Evolutionary conservation across 1,140 invertebrate genomes (phyloP).

Genomic region (Diachasma alloeum): DNA sequence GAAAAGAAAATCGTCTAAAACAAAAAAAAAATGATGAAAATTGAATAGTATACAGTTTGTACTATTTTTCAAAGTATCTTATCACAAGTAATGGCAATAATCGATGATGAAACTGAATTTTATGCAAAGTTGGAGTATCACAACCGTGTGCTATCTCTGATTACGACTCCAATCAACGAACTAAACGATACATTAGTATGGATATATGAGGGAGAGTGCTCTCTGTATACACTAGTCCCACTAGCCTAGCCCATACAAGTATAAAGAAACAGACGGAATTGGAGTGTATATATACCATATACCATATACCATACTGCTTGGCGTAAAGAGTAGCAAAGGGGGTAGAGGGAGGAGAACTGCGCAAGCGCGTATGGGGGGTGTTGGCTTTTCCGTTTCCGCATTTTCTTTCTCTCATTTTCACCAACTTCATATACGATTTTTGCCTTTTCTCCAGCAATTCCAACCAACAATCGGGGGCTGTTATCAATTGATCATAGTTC

Average conservation of each 20-base stretch:
- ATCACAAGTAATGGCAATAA: too few species aligned
- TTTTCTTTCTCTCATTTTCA: background rate
- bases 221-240: background rate
- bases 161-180: background rate
- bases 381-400: constrained; percentile 25
- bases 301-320: background rate
- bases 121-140: too few species aligned
- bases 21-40: too few species aligned
- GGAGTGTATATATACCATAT: too few species aligned
- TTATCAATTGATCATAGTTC: background rate
- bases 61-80: too few species aligned
- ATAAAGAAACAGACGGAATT: background rate
- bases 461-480: background rate
- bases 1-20: too few species aligned
- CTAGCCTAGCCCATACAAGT: background rate
- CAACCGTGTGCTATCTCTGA: too few species aligned
- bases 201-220: background rate
- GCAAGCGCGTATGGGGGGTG: constrained; percentile 8
- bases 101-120: too few species aligned
- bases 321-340: background rate
- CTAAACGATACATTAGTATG: background rate
- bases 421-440: background rate
- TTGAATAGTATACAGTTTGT: too few species aligned
- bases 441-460: background rate
- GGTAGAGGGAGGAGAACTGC: background rate